Base-by-base conservation (phyloP, 2,888 invertebrate species). In the Erynnis tages region DNA sequence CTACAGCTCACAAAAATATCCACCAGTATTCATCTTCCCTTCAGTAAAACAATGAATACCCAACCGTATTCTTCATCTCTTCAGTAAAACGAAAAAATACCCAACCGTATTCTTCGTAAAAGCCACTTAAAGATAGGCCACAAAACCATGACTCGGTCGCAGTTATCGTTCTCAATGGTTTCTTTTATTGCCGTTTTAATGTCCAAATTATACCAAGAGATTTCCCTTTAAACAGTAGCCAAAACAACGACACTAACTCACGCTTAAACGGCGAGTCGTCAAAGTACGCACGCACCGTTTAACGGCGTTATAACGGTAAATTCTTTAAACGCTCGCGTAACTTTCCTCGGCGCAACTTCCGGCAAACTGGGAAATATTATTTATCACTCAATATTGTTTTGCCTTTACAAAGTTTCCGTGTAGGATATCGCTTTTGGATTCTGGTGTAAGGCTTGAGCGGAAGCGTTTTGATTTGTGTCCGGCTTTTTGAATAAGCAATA, bases 341-440 rank as follows among this genome's bases (percentile, higher is more conserved):
- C 49, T 54, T 43, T 8, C 13, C 19, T 11, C 27, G 46, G 50
- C 40, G 46, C 37, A 47, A 37, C 29, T 44, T 27, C 43, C 35
- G 53, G 35, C 21, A 14, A 46, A 40, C 35, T 35, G 48, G 45
- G 55, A 13, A 52, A 46, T 40, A 37, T 49, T 55, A 54, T 60
- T 62, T 60, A 60, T 59, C 40, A 54, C 54, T 52, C 45, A 30
- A 54, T 59, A 55, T 57, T 55, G 56, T 57, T 56, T 56, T 55
- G 55, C 50, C 55, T 47, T 52, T 45, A 45, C 48, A 46, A 54
- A 49, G 48, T 35, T 50, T 43, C 23, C 50, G 49, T 49, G 49
- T 5, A 25, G 44, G 41, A 48, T 53, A 40, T 23, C 48, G 41
- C 6, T 34, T 30, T 27, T 23, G 10, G 10, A 6, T 2, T 4